Percentiles rank a stretch among this genome's conserved stretches.
These are phyloP conservation scores for western clawed frog (Xenopus tropicalis) DNA, from an alignment of 2,113 vertebrate species.

Conservation along the genomic window UCB_Xtro_10.0 CM004443.2:113978001-113978500, in stretches of 20 bases:
- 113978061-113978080: not conserved
- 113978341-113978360: constrained; percentile 20
- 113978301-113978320: constrained; percentile 41
- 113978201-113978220: constrained; percentile 35
- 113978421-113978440: too few relatives aligned
- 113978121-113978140: not conserved
- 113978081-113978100: too few relatives aligned
- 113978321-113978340: constrained; percentile 32
- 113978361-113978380: constrained; percentile 29
- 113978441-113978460: too few relatives aligned
- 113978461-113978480: too few relatives aligned
- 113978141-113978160: not conserved
- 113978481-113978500: too few relatives aligned
- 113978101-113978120: not conserved
- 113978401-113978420: not conserved
- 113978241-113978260: constrained; percentile 37
- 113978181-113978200: constrained; percentile 14
- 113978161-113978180: not conserved
- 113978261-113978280: constrained; percentile 35
- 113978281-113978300: constrained; percentile 19
- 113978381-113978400: not conserved
- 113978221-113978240: constrained; percentile 4
- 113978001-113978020: not conserved
- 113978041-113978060: not conserved
- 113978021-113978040: not conserved